Evolutionary conservation across 2,888 invertebrate genomes (phyloP).

Genomic region (Punctoribates punctum): DNA sequence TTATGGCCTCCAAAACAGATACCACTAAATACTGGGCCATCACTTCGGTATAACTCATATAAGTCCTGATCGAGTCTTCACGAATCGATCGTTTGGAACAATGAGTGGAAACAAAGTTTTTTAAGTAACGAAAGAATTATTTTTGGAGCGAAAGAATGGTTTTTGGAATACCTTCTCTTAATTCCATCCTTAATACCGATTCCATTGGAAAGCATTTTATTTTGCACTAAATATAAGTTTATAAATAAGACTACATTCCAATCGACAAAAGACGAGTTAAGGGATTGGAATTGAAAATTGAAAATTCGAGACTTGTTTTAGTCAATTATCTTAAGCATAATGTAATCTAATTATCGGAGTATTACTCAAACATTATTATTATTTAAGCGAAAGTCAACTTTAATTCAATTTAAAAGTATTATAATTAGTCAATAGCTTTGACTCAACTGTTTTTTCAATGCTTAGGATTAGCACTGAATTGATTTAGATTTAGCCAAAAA

Average conservation of each 20-base stretch:
- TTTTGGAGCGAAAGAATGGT: conserved; percentile 22
- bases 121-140: conserved; percentile 13
- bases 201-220: conserved; percentile 27
- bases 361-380: neutral
- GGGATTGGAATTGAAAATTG: neutral
- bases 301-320: neutral
- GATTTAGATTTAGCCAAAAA: conserved; percentile 23
- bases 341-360: neutral
- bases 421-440: neutral
- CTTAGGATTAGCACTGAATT: conserved; percentile 16
- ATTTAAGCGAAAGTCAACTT: neutral
- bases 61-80: neutral
- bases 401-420: neutral
- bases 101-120: conserved; percentile 5
- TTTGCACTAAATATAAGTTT: conserved; percentile 31
- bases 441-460: conserved; percentile 7
- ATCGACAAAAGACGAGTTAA: neutral
- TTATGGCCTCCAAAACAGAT: conserved; percentile 1
- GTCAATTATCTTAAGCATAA: neutral
- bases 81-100: neutral
- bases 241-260: conserved; percentile 7
- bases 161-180: neutral
- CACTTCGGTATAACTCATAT: conserved; percentile 14
- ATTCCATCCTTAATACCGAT: conserved; percentile 36
- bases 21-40: conserved; percentile 27